Percentiles rank a stretch among this genome's conserved stretches.
These are phyloP conservation scores for Myotis daubentonii DNA, from an alignment of 2,797 vertebrate species.

Conservation along the genomic window DNA sequence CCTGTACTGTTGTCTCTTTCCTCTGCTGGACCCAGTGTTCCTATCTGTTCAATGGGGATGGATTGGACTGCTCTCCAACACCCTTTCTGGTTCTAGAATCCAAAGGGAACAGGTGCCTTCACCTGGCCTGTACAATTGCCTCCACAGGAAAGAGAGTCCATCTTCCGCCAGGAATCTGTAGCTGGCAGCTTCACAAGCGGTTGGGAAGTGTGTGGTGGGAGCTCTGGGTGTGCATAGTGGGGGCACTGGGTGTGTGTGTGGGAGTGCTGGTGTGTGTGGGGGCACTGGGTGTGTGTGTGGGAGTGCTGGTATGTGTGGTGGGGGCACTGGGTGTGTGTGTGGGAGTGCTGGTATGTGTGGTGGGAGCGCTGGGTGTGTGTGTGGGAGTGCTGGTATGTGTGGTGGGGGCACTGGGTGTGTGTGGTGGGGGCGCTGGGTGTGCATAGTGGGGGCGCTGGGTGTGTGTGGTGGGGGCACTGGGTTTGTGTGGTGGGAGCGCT, in stretches of 20 bases:
- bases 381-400: neutral
- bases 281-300: neutral
- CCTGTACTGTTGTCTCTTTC: neutral
- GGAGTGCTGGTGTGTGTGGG: too few relatives aligned
- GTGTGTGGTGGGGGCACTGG: too few relatives aligned
- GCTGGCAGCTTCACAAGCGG: constrained; percentile 4
- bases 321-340: too few relatives aligned
- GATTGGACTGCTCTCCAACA: neutral
- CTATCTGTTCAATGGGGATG: neutral
- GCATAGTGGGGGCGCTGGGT: too few relatives aligned
- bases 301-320: too few relatives aligned
- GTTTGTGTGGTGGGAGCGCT: too few relatives aligned
- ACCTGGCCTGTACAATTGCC: neutral
- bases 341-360: neutral
- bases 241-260: too few relatives aligned
- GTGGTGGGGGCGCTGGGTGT: too few relatives aligned
- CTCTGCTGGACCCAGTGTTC: neutral
- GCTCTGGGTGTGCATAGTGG: neutral
- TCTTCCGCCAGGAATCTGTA: neutral
- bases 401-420: too few relatives aligned
- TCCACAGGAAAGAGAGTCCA: neutral
- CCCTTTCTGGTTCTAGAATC: constrained; percentile 32
- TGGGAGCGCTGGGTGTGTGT: too few relatives aligned
- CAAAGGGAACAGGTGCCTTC: constrained; percentile 6
- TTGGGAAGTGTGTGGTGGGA: neutral